phyloP scores from a whole-genome alignment of 2,888 invertebrate species.

The Timandra comae region DNA sequence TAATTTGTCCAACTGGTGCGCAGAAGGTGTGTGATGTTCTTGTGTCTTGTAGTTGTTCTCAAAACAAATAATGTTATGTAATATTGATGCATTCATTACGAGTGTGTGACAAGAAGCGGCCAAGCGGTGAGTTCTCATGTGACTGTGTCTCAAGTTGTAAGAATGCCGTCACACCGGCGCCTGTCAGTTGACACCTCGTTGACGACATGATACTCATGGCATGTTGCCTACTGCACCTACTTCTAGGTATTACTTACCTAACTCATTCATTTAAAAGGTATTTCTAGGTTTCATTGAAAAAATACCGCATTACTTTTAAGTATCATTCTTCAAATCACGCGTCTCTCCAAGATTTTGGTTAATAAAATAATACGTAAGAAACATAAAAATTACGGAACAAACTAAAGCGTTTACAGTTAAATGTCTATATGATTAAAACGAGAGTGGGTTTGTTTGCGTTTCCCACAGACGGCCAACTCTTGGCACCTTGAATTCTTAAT shows the following conservation, averaged over 20 bases:
- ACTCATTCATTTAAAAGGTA: too few species aligned
- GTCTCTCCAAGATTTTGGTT: too few species aligned
- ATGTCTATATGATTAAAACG: background rate
- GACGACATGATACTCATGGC: slow-evolving; percentile 17
- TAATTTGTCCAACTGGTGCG: slow-evolving; percentile 61
- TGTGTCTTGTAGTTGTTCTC: too few species aligned
- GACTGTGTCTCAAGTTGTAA: slow-evolving; percentile 48
- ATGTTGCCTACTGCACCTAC: slow-evolving; percentile 1
- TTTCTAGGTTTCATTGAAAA: too few species aligned
- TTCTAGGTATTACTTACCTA: background rate
- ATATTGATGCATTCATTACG: slow-evolving; percentile 26
- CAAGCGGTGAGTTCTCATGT: slow-evolving; percentile 30
- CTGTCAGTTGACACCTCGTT: slow-evolving; percentile 51
- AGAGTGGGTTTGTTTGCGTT: slow-evolving; percentile 44
- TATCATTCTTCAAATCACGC: too few species aligned
- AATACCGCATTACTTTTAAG: too few species aligned
- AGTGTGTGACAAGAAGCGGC: slow-evolving; percentile 10
- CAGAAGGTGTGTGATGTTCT: slow-evolving; percentile 11
- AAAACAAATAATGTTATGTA: slow-evolving; percentile 19
- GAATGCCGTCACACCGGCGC: slow-evolving; percentile 56
- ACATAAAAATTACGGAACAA: too few species aligned
- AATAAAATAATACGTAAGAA: too few species aligned
- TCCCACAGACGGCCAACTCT: slow-evolving; percentile 60
- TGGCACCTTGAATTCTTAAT: slow-evolving; percentile 41
- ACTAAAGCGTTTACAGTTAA: too few species aligned